Conservation (phyloP, 2,797 vertebrate species). For the Chloroceryle inda region DNA sequence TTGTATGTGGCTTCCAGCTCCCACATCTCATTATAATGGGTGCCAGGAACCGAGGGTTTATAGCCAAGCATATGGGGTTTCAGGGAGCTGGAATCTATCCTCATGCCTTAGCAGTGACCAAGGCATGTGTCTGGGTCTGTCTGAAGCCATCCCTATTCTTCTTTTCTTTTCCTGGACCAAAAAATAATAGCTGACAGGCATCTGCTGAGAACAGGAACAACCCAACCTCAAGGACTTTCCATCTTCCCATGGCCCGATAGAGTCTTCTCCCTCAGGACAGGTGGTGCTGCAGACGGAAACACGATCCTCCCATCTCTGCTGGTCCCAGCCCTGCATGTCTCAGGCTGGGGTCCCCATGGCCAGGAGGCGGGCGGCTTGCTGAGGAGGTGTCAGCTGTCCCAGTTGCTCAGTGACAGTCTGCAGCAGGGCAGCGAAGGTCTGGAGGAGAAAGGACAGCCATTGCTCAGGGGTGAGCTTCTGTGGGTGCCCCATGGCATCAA, state of each 20-base stretch:
- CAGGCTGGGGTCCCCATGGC: neutral
- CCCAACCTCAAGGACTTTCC: neutral
- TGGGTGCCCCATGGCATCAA: accelerated
- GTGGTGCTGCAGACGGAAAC: neutral
- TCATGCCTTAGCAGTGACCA: neutral
- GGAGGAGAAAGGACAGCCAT: neutral
- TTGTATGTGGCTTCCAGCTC: neutral
- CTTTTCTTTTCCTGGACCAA: neutral
- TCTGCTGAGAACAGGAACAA: neutral
- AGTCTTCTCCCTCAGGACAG: accelerated
- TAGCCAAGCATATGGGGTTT: accelerated
- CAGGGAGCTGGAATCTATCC: neutral
- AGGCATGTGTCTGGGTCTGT: neutral
- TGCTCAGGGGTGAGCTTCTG: neutral
- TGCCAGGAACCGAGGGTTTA: neutral
- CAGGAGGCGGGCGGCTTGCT: neutral
- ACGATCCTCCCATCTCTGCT: neutral
- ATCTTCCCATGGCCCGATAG: neutral
- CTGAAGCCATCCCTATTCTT: neutral
- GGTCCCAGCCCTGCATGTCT: neutral
- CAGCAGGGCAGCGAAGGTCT: neutral
- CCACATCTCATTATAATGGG: neutral
- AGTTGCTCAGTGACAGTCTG: neutral
- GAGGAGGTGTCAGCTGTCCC: neutral
- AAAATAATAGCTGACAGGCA: neutral